Evolutionary conservation across 2,113 vertebrate genomes (phyloP).

Genomic region (Tragulus kanchil): DNA sequence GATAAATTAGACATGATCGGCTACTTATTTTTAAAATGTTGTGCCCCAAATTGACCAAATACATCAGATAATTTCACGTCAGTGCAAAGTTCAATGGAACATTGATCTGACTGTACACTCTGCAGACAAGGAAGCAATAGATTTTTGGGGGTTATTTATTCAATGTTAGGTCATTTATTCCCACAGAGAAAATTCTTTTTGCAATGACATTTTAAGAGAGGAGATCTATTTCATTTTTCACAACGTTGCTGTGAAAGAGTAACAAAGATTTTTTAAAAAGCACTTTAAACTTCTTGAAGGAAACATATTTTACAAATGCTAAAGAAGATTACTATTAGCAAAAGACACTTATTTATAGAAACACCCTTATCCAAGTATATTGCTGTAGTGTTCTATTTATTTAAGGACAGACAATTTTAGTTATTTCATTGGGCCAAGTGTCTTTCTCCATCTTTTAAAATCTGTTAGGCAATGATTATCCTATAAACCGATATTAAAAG

Average conservation of each 20-base stretch:
- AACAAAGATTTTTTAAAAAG: constrained; percentile 30
- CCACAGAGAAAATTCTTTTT: constrained; percentile 57
- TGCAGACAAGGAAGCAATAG: constrained; percentile 34
- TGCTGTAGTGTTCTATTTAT: background rate
- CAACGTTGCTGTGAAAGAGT: background rate
- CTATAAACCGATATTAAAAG: background rate
- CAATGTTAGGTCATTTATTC: constrained; percentile 66
- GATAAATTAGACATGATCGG: constrained; percentile 41
- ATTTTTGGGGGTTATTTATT: constrained; percentile 64
- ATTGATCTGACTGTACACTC: constrained; percentile 57
- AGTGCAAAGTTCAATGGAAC: constrained; percentile 64
- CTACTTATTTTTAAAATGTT: constrained; percentile 45
- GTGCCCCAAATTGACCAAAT: constrained; percentile 26
- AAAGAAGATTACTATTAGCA: constrained; percentile 8
- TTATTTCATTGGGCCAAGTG: background rate
- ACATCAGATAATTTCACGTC: background rate
- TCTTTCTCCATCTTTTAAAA: background rate
- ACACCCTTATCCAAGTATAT: background rate
- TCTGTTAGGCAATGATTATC: background rate
- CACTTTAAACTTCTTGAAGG: constrained; percentile 10
- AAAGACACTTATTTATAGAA: constrained; percentile 3
- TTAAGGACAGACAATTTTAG: constrained; percentile 21
- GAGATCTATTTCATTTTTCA: constrained; percentile 61
- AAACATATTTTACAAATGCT: constrained; percentile 35
- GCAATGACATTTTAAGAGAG: constrained; percentile 56